Evolutionary conservation across 2,888 invertebrate genomes (phyloP), one percentile per base, ranked within the genome.

Genomic region (Drosophila tripunctata): DNA sequence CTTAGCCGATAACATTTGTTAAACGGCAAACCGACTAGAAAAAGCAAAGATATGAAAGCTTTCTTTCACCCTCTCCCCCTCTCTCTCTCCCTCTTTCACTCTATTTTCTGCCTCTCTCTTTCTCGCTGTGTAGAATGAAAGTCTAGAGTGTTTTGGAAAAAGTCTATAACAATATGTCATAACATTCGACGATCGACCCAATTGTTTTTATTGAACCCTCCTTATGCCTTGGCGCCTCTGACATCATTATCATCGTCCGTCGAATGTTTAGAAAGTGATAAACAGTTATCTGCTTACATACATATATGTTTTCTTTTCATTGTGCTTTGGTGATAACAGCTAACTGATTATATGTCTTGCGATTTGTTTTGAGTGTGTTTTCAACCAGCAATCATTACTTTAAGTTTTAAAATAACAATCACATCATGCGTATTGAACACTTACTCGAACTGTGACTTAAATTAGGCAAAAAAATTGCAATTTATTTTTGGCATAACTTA

Each of bases 1-100:
- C 31, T 30, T 31, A 22, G 44, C 14, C 58, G 76, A 75, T 72
- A 72, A 44, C 58, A 52, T 24, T 60, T 65, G 66, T 47, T 40
- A 43, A 48, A 38, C 19, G 27, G 38, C 19, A 30, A 57, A 38
- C 41, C 30, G 58, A 48, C 24, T n/a, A n/a, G n/a, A 27, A 36
- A 33, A 38, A 45, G 7, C 14, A 14, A 2, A 21, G 31, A 47
- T 33, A 47, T 10, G 22, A 47, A 14, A 15, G 10, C 3, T 7
- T 3, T 5, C 35, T 22, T 3, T 19, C 10, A 30, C 19, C 21
- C 21, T 38, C 19, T 27, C 5, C 7, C 31, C 4, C 24, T 8
- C 24, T 15, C 27, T 14, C 8, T 27, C n/a, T 36, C 17, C 8
- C 1, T 27, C 1, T 43, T 4, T 6, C 21, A 3, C 10, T 27